Evolutionary conservation across 37 sponge, comb jelly and placozoan species (phyloP).

Genomic region (Beroe forskalii): DNA sequence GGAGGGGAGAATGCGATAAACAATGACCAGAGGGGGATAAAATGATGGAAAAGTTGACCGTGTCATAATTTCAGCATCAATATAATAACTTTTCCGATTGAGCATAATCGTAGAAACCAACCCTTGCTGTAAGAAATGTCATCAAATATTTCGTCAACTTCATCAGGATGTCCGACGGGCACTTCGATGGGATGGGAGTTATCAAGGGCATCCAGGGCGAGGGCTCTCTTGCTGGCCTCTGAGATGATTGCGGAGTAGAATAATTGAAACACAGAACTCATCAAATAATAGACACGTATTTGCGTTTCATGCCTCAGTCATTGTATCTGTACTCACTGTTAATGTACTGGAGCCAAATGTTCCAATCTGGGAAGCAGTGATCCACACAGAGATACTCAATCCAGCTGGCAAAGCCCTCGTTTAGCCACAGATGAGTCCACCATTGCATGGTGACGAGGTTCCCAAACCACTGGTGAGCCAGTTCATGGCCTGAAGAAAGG

Average conservation of each 20-base stretch:
- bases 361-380: constrained; percentile 85
- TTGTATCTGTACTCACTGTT: too few relatives aligned
- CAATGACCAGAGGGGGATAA: background rate
- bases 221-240: too few relatives aligned
- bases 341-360: constrained; percentile 94
- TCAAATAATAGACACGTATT: too few relatives aligned
- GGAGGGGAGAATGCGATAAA: too few relatives aligned
- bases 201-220: constrained; percentile 82
- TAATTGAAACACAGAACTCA: too few relatives aligned
- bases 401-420: constrained; percentile 96
- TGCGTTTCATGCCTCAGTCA: too few relatives aligned
- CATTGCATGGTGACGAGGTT: constrained; percentile 98
- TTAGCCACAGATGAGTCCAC: constrained; percentile 99
- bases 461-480: constrained; percentile 98
- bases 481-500: constrained; percentile 93
- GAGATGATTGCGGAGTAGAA: too few relatives aligned
- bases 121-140: constrained; percentile 94
- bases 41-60: background rate
- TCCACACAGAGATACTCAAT: constrained; percentile 96
- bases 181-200: constrained; percentile 90
- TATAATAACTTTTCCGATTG: too few relatives aligned
- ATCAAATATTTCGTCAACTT: constrained; percentile 98
- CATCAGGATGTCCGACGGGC: constrained; percentile 81
- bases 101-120: too few relatives aligned
- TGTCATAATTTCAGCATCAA: too few relatives aligned